Conservation (phyloP, 2,888 invertebrate genomes). For the Hermaeophaga mercurialis region DNA sequence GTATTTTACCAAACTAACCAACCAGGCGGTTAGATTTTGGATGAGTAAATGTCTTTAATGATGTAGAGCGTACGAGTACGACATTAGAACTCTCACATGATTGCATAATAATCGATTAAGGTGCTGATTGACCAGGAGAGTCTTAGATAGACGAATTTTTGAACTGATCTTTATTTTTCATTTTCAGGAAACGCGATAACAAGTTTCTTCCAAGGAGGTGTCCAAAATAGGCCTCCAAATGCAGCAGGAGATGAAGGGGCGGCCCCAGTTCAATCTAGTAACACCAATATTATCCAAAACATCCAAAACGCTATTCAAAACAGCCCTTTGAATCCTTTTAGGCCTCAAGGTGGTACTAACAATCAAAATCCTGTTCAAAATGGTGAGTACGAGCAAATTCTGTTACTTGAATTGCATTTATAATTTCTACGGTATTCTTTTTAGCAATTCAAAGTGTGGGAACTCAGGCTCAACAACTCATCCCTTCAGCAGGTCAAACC, state of each 20-base stretch:
- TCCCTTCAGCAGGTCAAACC: neutral
- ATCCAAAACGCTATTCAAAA: conserved; percentile 42
- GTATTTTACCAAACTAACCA: no score
- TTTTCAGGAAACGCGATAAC: conserved; percentile 39
- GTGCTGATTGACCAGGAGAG: no score
- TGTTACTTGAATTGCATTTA: neutral
- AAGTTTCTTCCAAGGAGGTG: conserved; percentile 36
- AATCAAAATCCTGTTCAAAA: conserved; percentile 29
- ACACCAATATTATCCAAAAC: conserved; percentile 33
- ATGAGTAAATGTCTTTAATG: no score
- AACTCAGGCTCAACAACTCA: conserved; percentile 24
- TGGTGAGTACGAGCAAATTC: no score
- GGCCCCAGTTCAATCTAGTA: conserved; percentile 11
- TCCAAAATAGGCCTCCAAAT: conserved; percentile 26
- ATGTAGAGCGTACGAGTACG: no score
- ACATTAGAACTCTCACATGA: no score
- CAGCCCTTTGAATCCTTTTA: conserved; percentile 38
- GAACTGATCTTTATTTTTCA: neutral
- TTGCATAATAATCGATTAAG: no score
- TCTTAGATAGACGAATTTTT: no score
- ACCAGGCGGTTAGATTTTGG: no score
- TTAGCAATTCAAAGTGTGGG: conserved; percentile 25
- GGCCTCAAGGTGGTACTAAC: conserved; percentile 27
- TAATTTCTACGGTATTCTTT: neutral
- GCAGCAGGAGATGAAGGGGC: conserved; percentile 30